Evolutionary conservation across 2,888 invertebrate species (phyloP), one percentile per base, ranked within the genome.

Genomic region (Amphimallon solstitiale): DNA sequence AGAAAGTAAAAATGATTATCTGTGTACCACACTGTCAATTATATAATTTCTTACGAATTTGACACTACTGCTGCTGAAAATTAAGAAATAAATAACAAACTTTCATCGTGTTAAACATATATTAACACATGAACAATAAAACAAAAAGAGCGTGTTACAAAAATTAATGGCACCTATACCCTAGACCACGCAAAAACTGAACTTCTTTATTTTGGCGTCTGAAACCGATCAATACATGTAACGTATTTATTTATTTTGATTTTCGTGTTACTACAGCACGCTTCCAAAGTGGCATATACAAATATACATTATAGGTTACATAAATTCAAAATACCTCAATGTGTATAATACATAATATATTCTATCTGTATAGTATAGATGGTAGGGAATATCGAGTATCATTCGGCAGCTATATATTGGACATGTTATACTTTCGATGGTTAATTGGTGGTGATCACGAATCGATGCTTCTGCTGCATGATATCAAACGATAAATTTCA

Each of bases 381-480:
- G 45, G 9, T 45, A 12, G n/a, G 48, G 23, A 23, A 23, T 17
- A 51, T 51, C 49, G 29, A 9, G 29, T 51, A 51, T 51, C 49
- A 12, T 51, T 51, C 49, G 34, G 49, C 49, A 51, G 49, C 49
- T 14, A 35, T 12, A 35, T 12, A 12, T 34, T 17, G 9, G 49
- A 51, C 49, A 51, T 29, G 14, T 51, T 34, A 34, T 51, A 34
- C 49, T 51, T 51, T 51, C 49, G 49, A 51, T 51, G 40, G 23
- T 45, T 62, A 62, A 62, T 62, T 62, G 62, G 62, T 19, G 29
- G 9, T 37, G 49, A 62, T 49, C 62, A 62, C 62, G 62, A 62
- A 62, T 29, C 14, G 37, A n/a, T 35, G 37, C 38, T 62, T 29
- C 29, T 29, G 29, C 62, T 62, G 63, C 63, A 63, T 51, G 63